phyloP scores from a whole-genome alignment of 2,113 vertebrate species.

The Amphiprion ocellaris region DNA sequence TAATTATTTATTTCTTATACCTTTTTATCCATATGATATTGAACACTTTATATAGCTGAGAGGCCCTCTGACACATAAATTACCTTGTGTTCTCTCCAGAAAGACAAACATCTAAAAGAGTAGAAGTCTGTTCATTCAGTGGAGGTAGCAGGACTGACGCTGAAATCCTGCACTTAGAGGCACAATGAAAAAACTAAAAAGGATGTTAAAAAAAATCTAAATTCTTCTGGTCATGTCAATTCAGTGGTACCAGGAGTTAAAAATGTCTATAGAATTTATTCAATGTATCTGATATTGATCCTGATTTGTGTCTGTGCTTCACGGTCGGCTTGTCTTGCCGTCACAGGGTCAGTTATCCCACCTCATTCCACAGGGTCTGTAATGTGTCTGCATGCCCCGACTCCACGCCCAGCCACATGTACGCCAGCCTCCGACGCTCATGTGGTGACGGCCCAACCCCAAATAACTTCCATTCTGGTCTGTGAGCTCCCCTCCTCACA shows the following conservation, averaged over 20 bases:
- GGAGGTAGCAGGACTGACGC: too few species aligned
- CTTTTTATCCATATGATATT: neutral
- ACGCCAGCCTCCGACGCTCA: conserved; percentile 42
- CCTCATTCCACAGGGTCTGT: conserved; percentile 54
- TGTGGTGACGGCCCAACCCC: conserved; percentile 69
- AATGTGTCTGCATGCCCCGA: conserved; percentile 47
- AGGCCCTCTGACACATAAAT: neutral
- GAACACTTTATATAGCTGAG: neutral
- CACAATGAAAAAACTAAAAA: too few species aligned
- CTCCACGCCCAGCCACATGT: conserved; percentile 60
- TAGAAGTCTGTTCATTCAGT: too few species aligned
- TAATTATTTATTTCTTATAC: neutral
- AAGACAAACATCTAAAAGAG: too few species aligned
- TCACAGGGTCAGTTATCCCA: conserved; percentile 2
- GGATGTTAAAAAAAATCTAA: too few species aligned
- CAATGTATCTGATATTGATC: neutral
- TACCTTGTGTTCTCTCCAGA: neutral
- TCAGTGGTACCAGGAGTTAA: too few species aligned
- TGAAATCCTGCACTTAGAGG: too few species aligned
- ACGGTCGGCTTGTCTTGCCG: neutral
- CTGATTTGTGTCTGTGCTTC: neutral
- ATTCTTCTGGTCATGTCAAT: too few species aligned
- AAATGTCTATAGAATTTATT: neutral
- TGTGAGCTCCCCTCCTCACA: conserved; percentile 30
- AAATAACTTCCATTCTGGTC: conserved; percentile 77